Conservation (phyloP, 2,888 invertebrate species). For the Gibbula magus region DNA sequence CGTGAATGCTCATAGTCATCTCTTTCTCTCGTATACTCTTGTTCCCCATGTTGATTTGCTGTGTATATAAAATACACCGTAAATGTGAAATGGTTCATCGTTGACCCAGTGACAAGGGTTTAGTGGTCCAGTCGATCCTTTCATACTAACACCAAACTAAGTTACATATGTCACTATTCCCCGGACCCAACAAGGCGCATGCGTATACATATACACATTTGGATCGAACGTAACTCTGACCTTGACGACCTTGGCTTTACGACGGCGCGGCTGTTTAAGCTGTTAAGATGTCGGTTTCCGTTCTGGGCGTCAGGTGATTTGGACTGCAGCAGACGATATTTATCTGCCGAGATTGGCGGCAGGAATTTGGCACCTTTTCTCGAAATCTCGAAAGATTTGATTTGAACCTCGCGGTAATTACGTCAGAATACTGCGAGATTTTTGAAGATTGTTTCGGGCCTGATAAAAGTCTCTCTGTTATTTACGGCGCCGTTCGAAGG, state of each 20-base stretch:
- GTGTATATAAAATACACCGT: too few relatives aligned
- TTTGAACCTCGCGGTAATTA: conserved; percentile 5
- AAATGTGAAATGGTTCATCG: too few relatives aligned
- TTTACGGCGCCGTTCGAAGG: conserved; percentile 12
- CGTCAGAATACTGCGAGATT: conserved; percentile 9
- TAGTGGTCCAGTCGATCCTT: too few relatives aligned
- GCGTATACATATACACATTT: too few relatives aligned
- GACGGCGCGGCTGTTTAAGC: neutral
- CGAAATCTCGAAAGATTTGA: conserved; percentile 6
- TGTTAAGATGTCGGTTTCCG: too few relatives aligned
- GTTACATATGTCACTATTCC: too few relatives aligned
- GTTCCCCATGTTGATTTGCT: too few relatives aligned
- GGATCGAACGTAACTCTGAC: neutral
- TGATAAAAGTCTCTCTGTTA: neutral
- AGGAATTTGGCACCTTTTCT: conserved; percentile 17
- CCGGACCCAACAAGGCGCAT: too few relatives aligned
- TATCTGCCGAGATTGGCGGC: conserved; percentile 1
- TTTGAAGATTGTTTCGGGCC: neutral
- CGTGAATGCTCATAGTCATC: too few relatives aligned
- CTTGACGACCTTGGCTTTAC: neutral
- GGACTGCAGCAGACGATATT: neutral
- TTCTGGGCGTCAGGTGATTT: neutral
- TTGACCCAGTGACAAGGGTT: too few relatives aligned
- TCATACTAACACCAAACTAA: too few relatives aligned
- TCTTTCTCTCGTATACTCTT: too few relatives aligned